Evolutionary conservation across 2,888 invertebrate genomes (phyloP).

Genomic region (Platycheirus albimanus): DNA sequence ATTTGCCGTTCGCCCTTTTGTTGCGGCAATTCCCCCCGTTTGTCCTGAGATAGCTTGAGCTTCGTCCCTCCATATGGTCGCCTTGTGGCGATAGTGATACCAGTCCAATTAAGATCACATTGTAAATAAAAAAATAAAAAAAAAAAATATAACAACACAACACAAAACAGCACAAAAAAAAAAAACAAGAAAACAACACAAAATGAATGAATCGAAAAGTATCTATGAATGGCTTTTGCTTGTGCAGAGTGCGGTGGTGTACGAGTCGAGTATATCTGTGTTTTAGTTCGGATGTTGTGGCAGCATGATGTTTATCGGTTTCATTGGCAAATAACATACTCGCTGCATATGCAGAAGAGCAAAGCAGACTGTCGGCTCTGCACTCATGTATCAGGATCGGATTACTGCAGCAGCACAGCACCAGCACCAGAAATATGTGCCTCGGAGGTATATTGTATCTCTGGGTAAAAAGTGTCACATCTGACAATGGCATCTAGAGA

Average conservation of each 20-base stretch:
- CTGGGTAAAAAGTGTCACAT: conserved; percentile 66
- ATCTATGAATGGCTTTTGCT: conserved; percentile 65
- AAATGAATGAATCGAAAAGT: conserved; percentile 69
- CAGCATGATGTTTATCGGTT: conserved; percentile 70
- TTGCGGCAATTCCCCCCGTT: conserved; percentile 23
- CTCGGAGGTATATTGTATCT: conserved; percentile 59
- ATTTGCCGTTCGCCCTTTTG: conserved; percentile 64
- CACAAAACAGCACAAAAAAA: conserved; percentile 14
- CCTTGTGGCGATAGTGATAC: conserved; percentile 58
- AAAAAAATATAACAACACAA: no score
- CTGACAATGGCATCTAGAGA: conserved; percentile 73
- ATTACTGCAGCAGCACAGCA: conserved; percentile 54
- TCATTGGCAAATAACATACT: conserved; percentile 70
- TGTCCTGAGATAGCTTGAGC: conserved; percentile 11
- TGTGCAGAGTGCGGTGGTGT: conserved; percentile 58
- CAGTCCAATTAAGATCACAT: conserved; percentile 67
- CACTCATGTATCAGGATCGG: conserved; percentile 55
- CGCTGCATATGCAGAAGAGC: conserved; percentile 51
- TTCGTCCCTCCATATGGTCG: conserved; percentile 62
- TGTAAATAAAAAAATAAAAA: conserved; percentile 19
- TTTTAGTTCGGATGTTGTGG: conserved; percentile 37
- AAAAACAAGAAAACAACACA: conserved; percentile 12
- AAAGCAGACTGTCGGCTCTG: conserved; percentile 17
- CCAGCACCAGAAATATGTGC: conserved; percentile 24
- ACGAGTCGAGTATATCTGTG: conserved; percentile 12